Evolutionary conservation across 1,140 invertebrate species (phyloP), one percentile per base, ranked within the genome.

Genomic region (Drosophila jambulina): DNA sequence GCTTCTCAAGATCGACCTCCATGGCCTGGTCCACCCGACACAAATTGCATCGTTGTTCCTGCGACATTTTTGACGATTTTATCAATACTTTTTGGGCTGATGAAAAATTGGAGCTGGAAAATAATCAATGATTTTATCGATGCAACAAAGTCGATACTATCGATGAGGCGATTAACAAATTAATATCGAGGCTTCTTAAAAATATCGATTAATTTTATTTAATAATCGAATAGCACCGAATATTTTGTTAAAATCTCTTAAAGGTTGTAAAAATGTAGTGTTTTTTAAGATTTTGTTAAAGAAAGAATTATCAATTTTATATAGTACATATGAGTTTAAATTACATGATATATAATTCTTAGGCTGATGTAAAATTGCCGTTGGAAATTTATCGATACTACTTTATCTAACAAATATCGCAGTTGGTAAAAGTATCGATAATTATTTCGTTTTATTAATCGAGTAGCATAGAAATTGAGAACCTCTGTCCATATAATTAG

Each of bases 41-140:
- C 48, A 78, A 25, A 10, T 38, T 53, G n/a, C 75, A 78, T 23
- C 32, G 23, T 15, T 12, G 10, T 5, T 36, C 15, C 0, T 25
- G 12, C 29, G 36, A 12, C 64, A 70, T 70, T 36, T 36, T 17
- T 19, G 13, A n/a, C 4, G n/a, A 27, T 21, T 46, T 45, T 45
- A 13, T 10, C 1, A 40, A 29, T 29, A 32, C 6, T 19, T 63
- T 15, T n/a, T 6, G 21, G 34, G 5, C 2, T 43, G n/a, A 43
- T 34, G 25, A 43, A 19, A 36, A 63, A 63, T 13, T 36, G 40
- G 21, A 19, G 38, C 38, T 43, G 54, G 15, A 29, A 64, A 64
- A 19, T 59, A 60, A 60, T 64, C 53, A 60, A 64, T 64, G 34
- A 21, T 58, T 40, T 29, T 21, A 29, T 40, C 34, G 51, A 62